Evolutionary conservation across 2,888 invertebrate species (phyloP).

Genomic region (Lathronympha strigana): DNA sequence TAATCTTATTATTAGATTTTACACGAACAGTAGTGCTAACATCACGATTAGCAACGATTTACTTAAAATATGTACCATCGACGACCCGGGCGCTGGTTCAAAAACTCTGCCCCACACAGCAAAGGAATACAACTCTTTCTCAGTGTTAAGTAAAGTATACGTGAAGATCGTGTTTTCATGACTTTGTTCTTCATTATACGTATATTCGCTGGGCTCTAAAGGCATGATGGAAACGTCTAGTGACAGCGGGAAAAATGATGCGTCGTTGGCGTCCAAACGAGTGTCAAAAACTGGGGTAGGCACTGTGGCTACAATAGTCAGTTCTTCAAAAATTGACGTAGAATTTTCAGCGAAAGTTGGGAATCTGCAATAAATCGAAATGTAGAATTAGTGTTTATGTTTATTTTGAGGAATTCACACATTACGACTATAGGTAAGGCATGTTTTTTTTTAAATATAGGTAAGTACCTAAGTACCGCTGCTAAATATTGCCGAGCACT

Average conservation of each 20-base stretch:
- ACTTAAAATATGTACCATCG: slow-evolving; percentile 19
- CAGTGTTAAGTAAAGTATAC: slow-evolving; percentile 52
- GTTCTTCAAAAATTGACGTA: slow-evolving; percentile 73
- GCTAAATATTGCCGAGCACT: too few species aligned
- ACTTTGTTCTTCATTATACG: slow-evolving; percentile 51
- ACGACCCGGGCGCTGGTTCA: slow-evolving; percentile 24
- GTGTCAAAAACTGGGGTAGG: slow-evolving; percentile 58
- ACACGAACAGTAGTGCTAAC: not conserved
- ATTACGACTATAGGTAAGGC: too few species aligned
- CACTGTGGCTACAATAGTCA: slow-evolving; percentile 73
- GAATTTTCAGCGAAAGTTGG: slow-evolving; percentile 64
- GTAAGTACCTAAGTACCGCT: too few species aligned
- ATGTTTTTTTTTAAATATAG: too few species aligned
- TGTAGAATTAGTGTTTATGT: too few species aligned
- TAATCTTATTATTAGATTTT: not conserved
- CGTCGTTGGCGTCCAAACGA: slow-evolving; percentile 58
- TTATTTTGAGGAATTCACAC: too few species aligned
- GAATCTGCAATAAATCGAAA: slow-evolving; percentile 62
- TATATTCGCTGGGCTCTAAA: slow-evolving; percentile 63
- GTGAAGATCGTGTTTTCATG: slow-evolving; percentile 50
- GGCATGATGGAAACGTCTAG: slow-evolving; percentile 78
- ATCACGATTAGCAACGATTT: slow-evolving; percentile 14
- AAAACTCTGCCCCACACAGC: slow-evolving; percentile 79
- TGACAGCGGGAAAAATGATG: slow-evolving; percentile 78
- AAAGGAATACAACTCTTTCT: slow-evolving; percentile 74